Percentiles rank a stretch among this genome's conserved stretches.
Evolutionary conservation across 2,113 vertebrate species (phyloP).

Genomic region (Limnothrissa miodon): DNA sequence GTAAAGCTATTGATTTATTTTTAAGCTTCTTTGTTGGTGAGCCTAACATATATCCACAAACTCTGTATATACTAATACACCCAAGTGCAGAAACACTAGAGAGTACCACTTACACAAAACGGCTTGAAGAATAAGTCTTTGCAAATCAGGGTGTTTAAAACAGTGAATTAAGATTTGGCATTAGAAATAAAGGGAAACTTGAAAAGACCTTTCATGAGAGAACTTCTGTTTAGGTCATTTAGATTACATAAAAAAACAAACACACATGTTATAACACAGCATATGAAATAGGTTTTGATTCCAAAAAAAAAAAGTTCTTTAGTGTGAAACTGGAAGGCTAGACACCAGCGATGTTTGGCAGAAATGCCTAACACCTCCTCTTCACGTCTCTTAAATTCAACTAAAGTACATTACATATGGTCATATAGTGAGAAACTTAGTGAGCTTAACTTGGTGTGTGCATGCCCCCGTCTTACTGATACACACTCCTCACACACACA

Average conservation of each 20-base stretch:
- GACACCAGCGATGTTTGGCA: constrained; percentile 3
- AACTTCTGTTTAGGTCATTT: background rate
- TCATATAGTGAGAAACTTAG: background rate
- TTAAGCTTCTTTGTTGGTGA: constrained; percentile 44
- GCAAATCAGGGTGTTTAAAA: background rate
- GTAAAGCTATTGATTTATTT: constrained; percentile 57
- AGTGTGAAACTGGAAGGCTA: background rate
- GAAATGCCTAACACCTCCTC: background rate
- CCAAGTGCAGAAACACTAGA: background rate
- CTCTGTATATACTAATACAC: background rate
- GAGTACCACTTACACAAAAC: background rate
- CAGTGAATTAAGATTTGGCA: background rate
- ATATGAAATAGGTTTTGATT: background rate
- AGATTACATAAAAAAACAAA: background rate
- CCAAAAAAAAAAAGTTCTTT: background rate
- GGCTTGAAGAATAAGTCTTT: background rate
- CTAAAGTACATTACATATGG: background rate
- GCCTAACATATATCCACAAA: background rate
- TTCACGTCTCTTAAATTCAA: background rate
- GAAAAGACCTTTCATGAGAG: too few relatives aligned
- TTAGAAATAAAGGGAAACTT: background rate
- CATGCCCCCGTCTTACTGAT: too few relatives aligned
- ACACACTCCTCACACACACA: too few relatives aligned
- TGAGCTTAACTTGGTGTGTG: background rate
- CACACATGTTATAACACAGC: background rate